Evolutionary conservation across 2,888 invertebrate species (phyloP).

Genomic region (Cephus sareptanus): DNA sequence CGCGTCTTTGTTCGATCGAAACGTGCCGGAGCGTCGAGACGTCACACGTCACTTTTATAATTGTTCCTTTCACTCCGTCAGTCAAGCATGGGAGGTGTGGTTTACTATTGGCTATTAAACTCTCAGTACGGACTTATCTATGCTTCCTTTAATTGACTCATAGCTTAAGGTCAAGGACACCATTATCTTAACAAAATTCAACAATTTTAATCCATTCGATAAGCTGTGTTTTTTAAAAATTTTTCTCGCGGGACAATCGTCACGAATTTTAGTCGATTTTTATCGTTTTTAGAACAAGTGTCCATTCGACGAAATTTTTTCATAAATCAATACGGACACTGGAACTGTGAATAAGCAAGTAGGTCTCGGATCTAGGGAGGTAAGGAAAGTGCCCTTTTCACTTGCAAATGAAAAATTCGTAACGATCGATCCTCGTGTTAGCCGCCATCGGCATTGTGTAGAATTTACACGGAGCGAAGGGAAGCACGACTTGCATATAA

Average conservation of each 20-base stretch:
- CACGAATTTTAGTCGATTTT: neutral
- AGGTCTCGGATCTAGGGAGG: neutral
- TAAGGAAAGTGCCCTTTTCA: neutral
- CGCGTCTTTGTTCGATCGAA: neutral
- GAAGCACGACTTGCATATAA: neutral
- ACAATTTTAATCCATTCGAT: neutral
- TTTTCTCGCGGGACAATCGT: neutral
- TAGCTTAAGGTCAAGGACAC: neutral
- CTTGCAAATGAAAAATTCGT: neutral
- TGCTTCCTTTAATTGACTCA: neutral
- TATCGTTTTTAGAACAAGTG: neutral
- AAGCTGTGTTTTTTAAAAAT: accelerated
- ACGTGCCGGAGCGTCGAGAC: neutral
- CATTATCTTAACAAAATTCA: neutral
- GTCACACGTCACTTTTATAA: neutral
- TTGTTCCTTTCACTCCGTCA: neutral
- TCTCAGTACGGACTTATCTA: neutral
- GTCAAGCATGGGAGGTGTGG: neutral
- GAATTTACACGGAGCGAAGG: neutral
- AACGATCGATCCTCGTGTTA: neutral
- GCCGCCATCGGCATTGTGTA: neutral
- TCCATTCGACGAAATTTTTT: neutral
- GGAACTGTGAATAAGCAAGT: neutral
- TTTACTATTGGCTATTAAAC: neutral
- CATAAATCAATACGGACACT: neutral